These are phyloP conservation scores for Synanthedon vespiformis DNA, from an alignment of 2,888 invertebrate genomes.

Conservation along the genomic window DNA sequence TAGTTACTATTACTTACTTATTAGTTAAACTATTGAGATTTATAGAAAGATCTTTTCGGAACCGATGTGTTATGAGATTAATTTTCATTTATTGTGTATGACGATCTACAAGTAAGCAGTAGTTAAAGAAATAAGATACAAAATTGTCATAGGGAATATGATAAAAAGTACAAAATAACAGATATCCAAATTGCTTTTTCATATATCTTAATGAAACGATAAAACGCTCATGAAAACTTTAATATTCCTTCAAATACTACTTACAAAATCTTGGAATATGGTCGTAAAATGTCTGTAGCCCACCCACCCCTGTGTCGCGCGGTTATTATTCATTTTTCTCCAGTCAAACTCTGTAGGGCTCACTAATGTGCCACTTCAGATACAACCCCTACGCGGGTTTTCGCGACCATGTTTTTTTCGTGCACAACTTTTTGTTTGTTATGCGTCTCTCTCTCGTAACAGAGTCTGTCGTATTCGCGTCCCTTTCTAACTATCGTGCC, in stretches of 20 bases:
- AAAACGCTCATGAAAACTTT: slow-evolving; percentile 10
- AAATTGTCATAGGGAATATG: too few relatives aligned
- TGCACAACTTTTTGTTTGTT: slow-evolving; percentile 57
- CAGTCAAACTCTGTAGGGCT: slow-evolving; percentile 47
- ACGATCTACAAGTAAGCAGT: too few relatives aligned
- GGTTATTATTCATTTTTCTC: slow-evolving; percentile 64
- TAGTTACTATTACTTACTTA: too few relatives aligned
- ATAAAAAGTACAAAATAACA: not conserved
- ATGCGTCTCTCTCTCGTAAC: slow-evolving; percentile 19
- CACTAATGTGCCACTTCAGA: slow-evolving; percentile 62
- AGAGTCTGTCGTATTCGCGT: slow-evolving; percentile 10
- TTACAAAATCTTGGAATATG: slow-evolving; percentile 44
- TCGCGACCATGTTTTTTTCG: slow-evolving; percentile 65
- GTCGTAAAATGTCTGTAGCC: slow-evolving; percentile 14
- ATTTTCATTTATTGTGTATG: too few relatives aligned
- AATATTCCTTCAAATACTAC: slow-evolving; percentile 24
- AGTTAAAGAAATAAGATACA: too few relatives aligned
- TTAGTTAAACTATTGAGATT: too few relatives aligned
- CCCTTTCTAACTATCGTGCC: slow-evolving; percentile 38
- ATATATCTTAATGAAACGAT: not conserved
- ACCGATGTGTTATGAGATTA: too few relatives aligned
- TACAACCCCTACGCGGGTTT: slow-evolving; percentile 58
- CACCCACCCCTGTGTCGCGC: slow-evolving; percentile 13
- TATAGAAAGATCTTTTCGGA: too few relatives aligned
- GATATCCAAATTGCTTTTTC: not conserved